Conservation (phyloP, 2,888 invertebrate species). For the Anorthoa munda region DNA sequence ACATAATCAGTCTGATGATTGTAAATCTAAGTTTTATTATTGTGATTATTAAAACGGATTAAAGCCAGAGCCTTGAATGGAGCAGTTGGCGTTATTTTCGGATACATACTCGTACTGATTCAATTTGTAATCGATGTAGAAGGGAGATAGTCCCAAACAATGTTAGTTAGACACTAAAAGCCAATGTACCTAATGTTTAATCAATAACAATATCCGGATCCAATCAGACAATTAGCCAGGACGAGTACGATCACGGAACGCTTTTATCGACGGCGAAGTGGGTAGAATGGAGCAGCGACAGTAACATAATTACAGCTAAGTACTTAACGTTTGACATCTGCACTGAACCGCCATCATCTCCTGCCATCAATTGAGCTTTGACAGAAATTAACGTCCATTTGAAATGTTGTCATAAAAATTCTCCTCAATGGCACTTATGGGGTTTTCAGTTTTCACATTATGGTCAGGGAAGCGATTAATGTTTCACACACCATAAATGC, state of each 20-base stretch:
- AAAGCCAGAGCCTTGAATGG: slow-evolving; percentile 2
- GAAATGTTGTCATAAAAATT: slow-evolving; percentile 29
- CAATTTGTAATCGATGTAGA: slow-evolving; percentile 20
- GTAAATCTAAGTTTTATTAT: slow-evolving; percentile 28
- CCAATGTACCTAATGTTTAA: slow-evolving; percentile 36
- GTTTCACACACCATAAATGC: slow-evolving; percentile 33
- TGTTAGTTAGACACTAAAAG: slow-evolving; percentile 21
- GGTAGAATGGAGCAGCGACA: slow-evolving; percentile 36
- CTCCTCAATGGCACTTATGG: slow-evolving; percentile 1
- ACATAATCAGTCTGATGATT: slow-evolving; percentile 17
- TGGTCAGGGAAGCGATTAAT: slow-evolving; percentile 35
- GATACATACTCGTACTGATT: slow-evolving; percentile 12
- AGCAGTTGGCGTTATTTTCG: slow-evolving; percentile 12
- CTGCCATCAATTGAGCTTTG: slow-evolving; percentile 33
- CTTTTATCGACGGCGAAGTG: slow-evolving; percentile 56
- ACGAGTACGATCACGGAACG: slow-evolving; percentile 57
- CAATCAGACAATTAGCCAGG: slow-evolving; percentile 59
- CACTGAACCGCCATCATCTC: slow-evolving; percentile 30
- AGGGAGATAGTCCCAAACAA: slow-evolving; percentile 14
- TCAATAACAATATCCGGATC: slow-evolving; percentile 61
- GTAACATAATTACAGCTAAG: slow-evolving; percentile 57
- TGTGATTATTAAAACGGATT: slow-evolving; percentile 14
- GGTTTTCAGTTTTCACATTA: slow-evolving; percentile 32
- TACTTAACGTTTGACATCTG: slow-evolving; percentile 55
- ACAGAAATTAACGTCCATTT: slow-evolving; percentile 36